Conservation (phyloP, 2,797 vertebrate species). For the Hoplostethus atlanticus region DNA sequence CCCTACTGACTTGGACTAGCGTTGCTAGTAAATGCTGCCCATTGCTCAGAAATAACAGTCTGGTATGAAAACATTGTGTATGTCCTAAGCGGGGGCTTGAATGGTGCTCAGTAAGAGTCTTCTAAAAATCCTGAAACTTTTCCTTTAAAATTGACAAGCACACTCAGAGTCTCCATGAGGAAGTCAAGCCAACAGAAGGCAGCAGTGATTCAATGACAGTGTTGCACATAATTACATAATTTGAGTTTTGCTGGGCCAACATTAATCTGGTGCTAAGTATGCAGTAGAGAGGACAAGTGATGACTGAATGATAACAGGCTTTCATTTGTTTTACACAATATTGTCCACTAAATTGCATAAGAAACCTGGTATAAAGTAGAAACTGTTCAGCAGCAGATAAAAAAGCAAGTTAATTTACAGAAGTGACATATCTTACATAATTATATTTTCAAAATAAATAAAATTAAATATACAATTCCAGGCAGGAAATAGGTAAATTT, state of each 20-base stretch:
- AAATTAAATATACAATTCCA: constrained; percentile 88
- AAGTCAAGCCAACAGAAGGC: constrained; percentile 75
- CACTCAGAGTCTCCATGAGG: constrained; percentile 41
- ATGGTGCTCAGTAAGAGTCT: not conserved
- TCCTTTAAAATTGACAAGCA: constrained; percentile 41
- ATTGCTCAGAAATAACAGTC: constrained; percentile 44
- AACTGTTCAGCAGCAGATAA: constrained; percentile 88
- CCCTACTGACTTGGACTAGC: constrained; percentile 13
- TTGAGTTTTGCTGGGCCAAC: constrained; percentile 49
- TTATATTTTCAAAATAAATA: constrained; percentile 86
- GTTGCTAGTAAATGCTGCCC: constrained; percentile 12
- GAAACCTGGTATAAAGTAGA: constrained; percentile 89
- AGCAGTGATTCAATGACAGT: constrained; percentile 71
- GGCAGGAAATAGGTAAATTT: constrained; percentile 82
- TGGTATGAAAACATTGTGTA: constrained; percentile 6
- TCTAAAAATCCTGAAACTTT: constrained; percentile 33
- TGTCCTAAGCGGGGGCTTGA: not conserved
- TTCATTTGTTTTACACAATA: constrained; percentile 79
- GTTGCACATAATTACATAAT: constrained; percentile 60
- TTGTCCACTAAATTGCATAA: constrained; percentile 87
- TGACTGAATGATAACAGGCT: constrained; percentile 71
- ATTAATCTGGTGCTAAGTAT: constrained; percentile 53
- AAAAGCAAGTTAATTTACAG: constrained; percentile 89
- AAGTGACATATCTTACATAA: constrained; percentile 89
- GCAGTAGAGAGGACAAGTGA: constrained; percentile 62